Evolutionary conservation across 2,888 invertebrate genomes (phyloP), one percentile per base, ranked within the genome.

Genomic region (Nomada flava): DNA sequence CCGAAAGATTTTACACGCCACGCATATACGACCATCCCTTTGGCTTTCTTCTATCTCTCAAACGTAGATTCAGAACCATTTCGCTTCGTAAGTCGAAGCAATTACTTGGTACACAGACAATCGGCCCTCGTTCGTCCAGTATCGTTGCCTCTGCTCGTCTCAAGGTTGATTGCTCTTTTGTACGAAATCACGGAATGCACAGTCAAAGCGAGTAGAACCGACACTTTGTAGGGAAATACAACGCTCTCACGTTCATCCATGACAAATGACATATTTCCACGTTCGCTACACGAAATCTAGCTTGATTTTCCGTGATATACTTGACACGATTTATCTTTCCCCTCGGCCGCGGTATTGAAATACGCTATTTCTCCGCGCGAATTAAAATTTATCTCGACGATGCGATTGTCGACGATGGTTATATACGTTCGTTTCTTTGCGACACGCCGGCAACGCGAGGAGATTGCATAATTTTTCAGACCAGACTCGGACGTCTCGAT

Each of bases 301-400:
- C 60, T 73, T 64, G 73, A 77, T 69, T 74, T 60, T 65, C 36
- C 55, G 36, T 42, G 29, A 81, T 69, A 52, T 60, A 73, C 69
- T 55, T 69, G 60, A 69, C 73, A 64, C 36, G 50, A 44, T 63
- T 68, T 59, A 50, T 55, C 36, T n/a, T 67, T 15, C n/a, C 11
- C 44, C 20, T 47, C 18, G 23, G 23, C n/a, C 36, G n/a, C 29
- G 23, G 65, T n/a, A n/a, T 52, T 65, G 52, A 18, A 18, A 69
- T 68, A 60, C 36, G 50, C 29, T 63, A 63, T 59, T 50, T 55
- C 36, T n/a, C 52, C 23, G 26, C 5, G 50, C 29, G 53, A 53
- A 74, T 62, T 62, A 64, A 53, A 63, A 63, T 60, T 57, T 57
- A 72, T 72, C 47, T 50, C 18, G 36, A 5, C 55, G n/a, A 65